Conservation (phyloP, 2,888 invertebrate genomes). For the Xanthia icteritia region DNA sequence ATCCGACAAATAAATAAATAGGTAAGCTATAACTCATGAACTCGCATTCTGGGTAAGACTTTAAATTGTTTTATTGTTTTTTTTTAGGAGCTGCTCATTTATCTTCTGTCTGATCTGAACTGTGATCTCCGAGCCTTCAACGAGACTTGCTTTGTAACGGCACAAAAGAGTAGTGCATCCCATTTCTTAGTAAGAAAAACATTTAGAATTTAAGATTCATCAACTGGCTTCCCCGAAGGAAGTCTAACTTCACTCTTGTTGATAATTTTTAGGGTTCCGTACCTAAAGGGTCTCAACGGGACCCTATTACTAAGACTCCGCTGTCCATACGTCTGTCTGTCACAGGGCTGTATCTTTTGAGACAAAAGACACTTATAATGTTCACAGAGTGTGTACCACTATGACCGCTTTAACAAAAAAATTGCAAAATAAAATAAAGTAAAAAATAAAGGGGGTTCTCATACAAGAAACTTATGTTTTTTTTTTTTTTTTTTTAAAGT, state of each 20-base stretch:
- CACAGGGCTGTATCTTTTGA: too few relatives aligned
- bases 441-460: too few relatives aligned
- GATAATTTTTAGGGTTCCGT: not conserved
- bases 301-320: too few relatives aligned
- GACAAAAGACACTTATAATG: not conserved
- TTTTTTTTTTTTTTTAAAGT: too few relatives aligned
- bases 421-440: too few relatives aligned
- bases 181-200: not conserved
- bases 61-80: not conserved
- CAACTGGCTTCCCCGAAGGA: not conserved
- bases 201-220: too few relatives aligned
- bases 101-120: constrained; percentile 9
- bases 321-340: too few relatives aligned
- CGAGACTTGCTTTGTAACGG: not conserved
- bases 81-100: not conserved
- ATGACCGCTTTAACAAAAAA: too few relatives aligned
- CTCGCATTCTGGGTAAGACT: too few relatives aligned
- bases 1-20: too few relatives aligned
- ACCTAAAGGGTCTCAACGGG: not conserved
- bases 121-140: constrained; percentile 10
- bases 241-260: not conserved
- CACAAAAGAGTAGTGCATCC: not conserved
- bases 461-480: too few relatives aligned
- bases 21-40: not conserved
- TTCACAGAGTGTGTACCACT: not conserved